Conservation (phyloP, 2,888 invertebrate genomes). For the Camponotus fellah region DNA sequence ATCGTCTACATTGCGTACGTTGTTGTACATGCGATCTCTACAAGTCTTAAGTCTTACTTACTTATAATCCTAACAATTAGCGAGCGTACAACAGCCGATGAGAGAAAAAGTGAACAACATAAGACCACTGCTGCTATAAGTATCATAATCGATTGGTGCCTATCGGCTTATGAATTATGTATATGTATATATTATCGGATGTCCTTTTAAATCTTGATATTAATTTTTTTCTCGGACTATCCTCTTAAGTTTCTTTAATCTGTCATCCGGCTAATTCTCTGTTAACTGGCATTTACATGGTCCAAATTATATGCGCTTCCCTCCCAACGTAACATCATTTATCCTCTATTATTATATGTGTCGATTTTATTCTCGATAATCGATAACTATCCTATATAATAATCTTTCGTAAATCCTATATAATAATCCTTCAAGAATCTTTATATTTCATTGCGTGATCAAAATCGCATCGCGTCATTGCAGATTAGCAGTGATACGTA, state of each 20-base stretch:
- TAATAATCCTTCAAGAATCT: neutral
- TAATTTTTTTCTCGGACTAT: constrained; percentile 1
- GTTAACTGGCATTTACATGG: constrained; percentile 49
- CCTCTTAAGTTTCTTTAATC: constrained; percentile 27
- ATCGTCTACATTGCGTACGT: constrained; percentile 63
- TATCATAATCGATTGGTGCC: constrained; percentile 58
- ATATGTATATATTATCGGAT: constrained; percentile 24
- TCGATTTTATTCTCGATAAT: neutral
- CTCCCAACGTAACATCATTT: constrained; percentile 14
- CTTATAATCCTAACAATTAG: constrained; percentile 66
- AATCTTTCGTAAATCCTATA: neutral
- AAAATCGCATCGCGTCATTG: neutral
- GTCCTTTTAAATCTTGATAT: constrained; percentile 10
- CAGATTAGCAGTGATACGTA: neutral
- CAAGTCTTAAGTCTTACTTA: constrained; percentile 57
- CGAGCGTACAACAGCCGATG: constrained; percentile 68
- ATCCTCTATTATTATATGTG: neutral
- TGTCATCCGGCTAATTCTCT: constrained; percentile 58
- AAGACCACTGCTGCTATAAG: constrained; percentile 61
- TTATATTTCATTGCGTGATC: constrained; percentile 18
- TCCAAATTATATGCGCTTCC: constrained; percentile 28
- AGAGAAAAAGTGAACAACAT: constrained; percentile 60
- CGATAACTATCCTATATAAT: neutral
- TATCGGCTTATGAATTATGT: constrained; percentile 22
- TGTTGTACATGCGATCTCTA: constrained; percentile 66